These are phyloP conservation scores for Onychomys arenicola DNA, from an alignment of 2,797 vertebrate species.

Conservation along the genomic window DNA sequence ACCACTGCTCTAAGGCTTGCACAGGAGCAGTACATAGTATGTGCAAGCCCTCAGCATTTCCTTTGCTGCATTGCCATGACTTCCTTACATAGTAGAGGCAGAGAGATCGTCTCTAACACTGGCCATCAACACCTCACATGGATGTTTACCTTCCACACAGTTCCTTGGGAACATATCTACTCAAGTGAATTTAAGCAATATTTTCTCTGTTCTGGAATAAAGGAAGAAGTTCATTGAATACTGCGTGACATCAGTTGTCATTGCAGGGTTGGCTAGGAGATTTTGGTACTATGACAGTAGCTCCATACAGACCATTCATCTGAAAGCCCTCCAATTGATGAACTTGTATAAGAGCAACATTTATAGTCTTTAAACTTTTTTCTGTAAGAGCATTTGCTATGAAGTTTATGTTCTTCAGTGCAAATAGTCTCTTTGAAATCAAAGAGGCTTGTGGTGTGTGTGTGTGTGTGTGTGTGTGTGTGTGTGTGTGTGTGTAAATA, in stretches of 20 bases:
- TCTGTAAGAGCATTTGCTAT: constrained; percentile 23
- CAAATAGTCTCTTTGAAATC: constrained; percentile 58
- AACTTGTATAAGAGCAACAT: background rate
- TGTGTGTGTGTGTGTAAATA: background rate
- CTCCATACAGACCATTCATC: background rate
- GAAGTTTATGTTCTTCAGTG: background rate
- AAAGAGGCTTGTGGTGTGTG: background rate
- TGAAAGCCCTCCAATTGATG: background rate
- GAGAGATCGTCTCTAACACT: constrained; percentile 1
- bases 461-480: background rate
- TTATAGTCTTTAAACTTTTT: background rate
- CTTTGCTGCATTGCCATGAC: background rate
- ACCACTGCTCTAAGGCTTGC: background rate
- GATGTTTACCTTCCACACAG: constrained; percentile 40
- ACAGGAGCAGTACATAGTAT: background rate
- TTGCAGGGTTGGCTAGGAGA: background rate
- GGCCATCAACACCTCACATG: background rate
- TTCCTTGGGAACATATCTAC: constrained; percentile 21
- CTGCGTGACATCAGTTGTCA: background rate
- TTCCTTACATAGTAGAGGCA: background rate
- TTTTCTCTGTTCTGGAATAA: constrained; percentile 39
- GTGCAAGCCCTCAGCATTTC: background rate
- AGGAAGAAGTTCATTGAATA: constrained; percentile 25
- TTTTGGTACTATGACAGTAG: background rate
- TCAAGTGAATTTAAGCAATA: constrained; percentile 34